Percentiles rank a stretch among this genome's conserved stretches.
phyloP scores from a whole-genome alignment of 2,113 vertebrate species.

The Macquaria australasica region DNA sequence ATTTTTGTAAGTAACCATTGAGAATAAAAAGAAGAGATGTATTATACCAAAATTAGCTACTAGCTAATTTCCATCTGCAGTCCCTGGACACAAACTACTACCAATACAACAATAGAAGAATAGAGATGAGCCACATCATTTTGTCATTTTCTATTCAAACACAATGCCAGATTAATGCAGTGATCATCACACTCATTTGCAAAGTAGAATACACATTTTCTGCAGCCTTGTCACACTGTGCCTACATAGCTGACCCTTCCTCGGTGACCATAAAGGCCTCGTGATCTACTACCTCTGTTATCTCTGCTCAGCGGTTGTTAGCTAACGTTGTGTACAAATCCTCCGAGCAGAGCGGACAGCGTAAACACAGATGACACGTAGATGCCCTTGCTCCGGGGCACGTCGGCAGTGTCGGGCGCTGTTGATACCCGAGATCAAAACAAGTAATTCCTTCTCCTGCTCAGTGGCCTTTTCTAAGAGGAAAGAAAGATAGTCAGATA shows the following conservation, averaged over 20 bases:
- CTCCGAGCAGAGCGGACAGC: conserved; percentile 8
- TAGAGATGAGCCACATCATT: too few species aligned
- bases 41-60: too few species aligned
- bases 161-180: neutral
- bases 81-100: too few species aligned
- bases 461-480: conserved; percentile 31
- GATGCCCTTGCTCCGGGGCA: conserved; percentile 73
- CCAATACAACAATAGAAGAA: too few species aligned
- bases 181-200: too few species aligned
- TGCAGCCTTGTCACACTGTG: neutral
- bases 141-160: neutral
- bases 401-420: conserved; percentile 45
- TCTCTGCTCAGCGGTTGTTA: conserved; percentile 41
- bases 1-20: too few species aligned
- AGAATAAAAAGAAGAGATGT: too few species aligned
- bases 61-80: too few species aligned
- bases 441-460: conserved; percentile 41
- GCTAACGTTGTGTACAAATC: conserved; percentile 38
- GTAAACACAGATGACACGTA: conserved; percentile 61
- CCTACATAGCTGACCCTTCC: neutral
- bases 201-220: neutral
- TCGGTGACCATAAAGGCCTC: neutral
- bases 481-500: conserved; percentile 50
- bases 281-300: conserved; percentile 8
- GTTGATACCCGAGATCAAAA: conserved; percentile 69